Evolutionary conservation across 1,140 invertebrate species (phyloP).

Genomic region (Dinoponera quadriceps): DNA sequence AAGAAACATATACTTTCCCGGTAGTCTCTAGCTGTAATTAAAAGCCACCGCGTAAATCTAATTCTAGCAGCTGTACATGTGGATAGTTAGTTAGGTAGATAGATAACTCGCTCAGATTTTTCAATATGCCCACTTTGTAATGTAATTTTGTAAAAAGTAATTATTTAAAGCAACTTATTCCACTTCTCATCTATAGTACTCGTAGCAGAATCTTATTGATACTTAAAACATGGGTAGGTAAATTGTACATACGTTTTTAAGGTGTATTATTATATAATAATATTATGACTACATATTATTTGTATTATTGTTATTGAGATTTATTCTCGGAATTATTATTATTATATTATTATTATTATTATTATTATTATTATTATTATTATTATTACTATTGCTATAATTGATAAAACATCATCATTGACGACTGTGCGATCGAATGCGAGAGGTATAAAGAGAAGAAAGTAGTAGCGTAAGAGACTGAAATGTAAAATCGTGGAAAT

Average conservation of each 20-base stretch:
- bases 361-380: slow-evolving; percentile 80
- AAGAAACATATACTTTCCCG: slow-evolving; percentile 76
- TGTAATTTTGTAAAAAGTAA: slow-evolving; percentile 86
- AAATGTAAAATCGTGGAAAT: slow-evolving; percentile 63
- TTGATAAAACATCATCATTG: slow-evolving; percentile 67
- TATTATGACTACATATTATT: slow-evolving; percentile 74
- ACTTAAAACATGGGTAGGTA: slow-evolving; percentile 79
- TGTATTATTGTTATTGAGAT: slow-evolving; percentile 81
- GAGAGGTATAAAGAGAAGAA: slow-evolving; percentile 61
- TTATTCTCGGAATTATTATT: slow-evolving; percentile 77
- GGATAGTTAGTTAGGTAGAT: slow-evolving; percentile 76
- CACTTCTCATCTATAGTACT: slow-evolving; percentile 77
- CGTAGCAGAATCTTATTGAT: slow-evolving; percentile 75
- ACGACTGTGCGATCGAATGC: slow-evolving; percentile 53
- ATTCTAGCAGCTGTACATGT: slow-evolving; percentile 80
- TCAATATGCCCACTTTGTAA: slow-evolving; percentile 82
- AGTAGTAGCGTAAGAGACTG: slow-evolving; percentile 73
- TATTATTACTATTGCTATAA: slow-evolving; percentile 68
- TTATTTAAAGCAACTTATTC: slow-evolving; percentile 81
- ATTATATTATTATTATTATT: slow-evolving; percentile 76
- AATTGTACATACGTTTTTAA: slow-evolving; percentile 83
- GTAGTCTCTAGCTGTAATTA: slow-evolving; percentile 76
- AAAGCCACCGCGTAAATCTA: slow-evolving; percentile 73
- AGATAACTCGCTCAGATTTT: slow-evolving; percentile 81
- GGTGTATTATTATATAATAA: slow-evolving; percentile 76